phyloP scores from a whole-genome alignment of 2,888 invertebrate genomes.

The Plagodis pulveraria region DNA sequence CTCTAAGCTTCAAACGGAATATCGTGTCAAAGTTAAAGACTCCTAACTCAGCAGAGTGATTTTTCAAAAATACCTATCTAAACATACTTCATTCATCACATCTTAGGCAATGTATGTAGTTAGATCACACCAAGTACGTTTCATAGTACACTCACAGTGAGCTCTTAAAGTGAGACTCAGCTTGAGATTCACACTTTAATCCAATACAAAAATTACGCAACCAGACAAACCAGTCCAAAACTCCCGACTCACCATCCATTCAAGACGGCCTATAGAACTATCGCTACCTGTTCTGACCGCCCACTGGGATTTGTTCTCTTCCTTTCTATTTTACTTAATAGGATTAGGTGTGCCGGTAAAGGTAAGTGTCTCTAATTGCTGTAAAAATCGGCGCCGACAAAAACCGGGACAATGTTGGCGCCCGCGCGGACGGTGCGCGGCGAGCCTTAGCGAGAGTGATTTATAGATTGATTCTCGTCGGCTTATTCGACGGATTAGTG shows the following conservation, averaged over 20 bases:
- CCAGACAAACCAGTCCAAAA: constrained; percentile 33
- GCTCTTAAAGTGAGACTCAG: no score
- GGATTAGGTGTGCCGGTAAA: constrained; percentile 72
- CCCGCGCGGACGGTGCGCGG: constrained; percentile 55
- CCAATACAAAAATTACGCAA: constrained; percentile 23
- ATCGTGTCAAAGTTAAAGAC: no score
- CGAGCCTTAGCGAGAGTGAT: constrained; percentile 75
- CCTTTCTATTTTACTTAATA: constrained; percentile 59
- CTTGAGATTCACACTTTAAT: neutral
- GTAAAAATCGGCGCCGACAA: constrained; percentile 81
- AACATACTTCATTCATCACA: no score
- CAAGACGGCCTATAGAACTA: constrained; percentile 30
- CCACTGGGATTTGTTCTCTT: constrained; percentile 58
- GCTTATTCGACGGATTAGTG: constrained; percentile 64
- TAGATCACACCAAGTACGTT: no score
- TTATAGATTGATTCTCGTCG: constrained; percentile 70
- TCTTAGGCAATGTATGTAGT: no score
- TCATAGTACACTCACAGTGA: no score
- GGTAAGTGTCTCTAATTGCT: constrained; percentile 84
- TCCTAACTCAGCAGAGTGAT: no score
- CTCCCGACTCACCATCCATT: constrained; percentile 35
- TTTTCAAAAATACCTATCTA: no score
- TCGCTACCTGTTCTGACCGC: constrained; percentile 52
- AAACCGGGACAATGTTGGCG: constrained; percentile 70
- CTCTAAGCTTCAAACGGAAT: no score